phyloP scores from a whole-genome alignment of 2,797 vertebrate genomes.

The Otolemur crassicaudatus region DNA sequence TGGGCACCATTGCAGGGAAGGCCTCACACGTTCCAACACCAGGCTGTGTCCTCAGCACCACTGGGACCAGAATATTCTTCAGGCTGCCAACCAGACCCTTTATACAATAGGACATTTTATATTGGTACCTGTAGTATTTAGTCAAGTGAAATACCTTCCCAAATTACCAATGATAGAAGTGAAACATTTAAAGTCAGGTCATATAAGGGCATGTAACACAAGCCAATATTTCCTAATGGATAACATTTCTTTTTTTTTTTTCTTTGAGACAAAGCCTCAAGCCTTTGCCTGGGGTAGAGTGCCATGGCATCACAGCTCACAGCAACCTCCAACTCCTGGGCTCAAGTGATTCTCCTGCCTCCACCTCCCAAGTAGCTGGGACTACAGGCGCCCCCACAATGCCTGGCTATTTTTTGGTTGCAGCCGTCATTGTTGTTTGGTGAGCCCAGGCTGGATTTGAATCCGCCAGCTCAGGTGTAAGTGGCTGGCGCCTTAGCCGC shows the following conservation, averaged over 20 bases:
- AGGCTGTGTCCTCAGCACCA: background rate
- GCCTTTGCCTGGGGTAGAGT: no score
- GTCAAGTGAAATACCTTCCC: constrained; percentile 11
- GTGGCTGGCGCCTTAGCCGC: no score
- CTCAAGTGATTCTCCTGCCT: no score
- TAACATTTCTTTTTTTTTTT: background rate
- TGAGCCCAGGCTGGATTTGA: no score
- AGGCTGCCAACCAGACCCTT: background rate
- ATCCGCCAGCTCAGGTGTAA: no score
- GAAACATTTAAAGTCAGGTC: constrained; percentile 16
- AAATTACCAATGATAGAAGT: constrained; percentile 50
- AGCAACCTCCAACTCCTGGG: no score
- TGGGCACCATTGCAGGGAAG: background rate
- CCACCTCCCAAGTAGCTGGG: no score
- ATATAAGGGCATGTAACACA: background rate
- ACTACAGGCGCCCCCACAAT: no score
- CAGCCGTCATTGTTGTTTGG: no score
- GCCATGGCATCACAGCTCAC: no score
- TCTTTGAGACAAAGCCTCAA: no score
- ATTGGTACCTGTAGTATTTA: background rate
- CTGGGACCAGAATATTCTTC: background rate
- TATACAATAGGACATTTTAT: background rate
- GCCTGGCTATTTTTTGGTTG: no score
- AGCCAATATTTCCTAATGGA: constrained; percentile 52
- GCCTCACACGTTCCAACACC: background rate